Conservation (phyloP, 1,140 invertebrate genomes). For the Megalonaias nervosa region DNA sequence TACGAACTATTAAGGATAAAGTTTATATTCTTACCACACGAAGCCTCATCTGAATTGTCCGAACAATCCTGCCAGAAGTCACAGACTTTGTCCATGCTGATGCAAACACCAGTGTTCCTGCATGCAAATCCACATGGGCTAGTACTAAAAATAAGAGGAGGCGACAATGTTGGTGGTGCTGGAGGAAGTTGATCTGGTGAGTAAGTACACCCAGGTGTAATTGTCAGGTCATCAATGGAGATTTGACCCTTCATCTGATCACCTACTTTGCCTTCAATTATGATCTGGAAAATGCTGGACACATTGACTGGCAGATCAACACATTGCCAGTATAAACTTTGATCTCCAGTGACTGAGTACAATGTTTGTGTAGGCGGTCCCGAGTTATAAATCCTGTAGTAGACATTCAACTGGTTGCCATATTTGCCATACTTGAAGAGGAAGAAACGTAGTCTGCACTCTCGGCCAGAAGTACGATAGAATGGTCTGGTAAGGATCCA, state of each 20-base stretch:
- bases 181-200: conserved; percentile 28
- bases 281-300: conserved; percentile 52
- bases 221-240: conserved; percentile 70
- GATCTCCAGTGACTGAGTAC: conserved; percentile 40
- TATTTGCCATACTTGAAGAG: conserved; percentile 68
- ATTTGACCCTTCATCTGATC: conserved; percentile 55
- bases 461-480: conserved; percentile 34
- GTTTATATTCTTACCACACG: conserved; percentile 53
- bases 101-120: conserved; percentile 42
- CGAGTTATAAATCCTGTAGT: conserved; percentile 51
- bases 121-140: conserved; percentile 49
- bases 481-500: conserved; percentile 50
- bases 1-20: no score
- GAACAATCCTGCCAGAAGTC: conserved; percentile 79
- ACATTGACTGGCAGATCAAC: conserved; percentile 35
- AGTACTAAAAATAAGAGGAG: conserved; percentile 8
- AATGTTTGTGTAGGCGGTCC: conserved; percentile 51
- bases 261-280: conserved; percentile 58
- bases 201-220: conserved; percentile 54
- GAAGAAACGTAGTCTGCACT: conserved; percentile 52
- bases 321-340: conserved; percentile 58
- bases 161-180: conserved; percentile 32
- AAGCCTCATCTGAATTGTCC: conserved; percentile 57
- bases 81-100: conserved; percentile 70
- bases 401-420: conserved; percentile 56